Conservation (phyloP, 2,888 invertebrate genomes). For the Helicoverpa assulta region DNA sequence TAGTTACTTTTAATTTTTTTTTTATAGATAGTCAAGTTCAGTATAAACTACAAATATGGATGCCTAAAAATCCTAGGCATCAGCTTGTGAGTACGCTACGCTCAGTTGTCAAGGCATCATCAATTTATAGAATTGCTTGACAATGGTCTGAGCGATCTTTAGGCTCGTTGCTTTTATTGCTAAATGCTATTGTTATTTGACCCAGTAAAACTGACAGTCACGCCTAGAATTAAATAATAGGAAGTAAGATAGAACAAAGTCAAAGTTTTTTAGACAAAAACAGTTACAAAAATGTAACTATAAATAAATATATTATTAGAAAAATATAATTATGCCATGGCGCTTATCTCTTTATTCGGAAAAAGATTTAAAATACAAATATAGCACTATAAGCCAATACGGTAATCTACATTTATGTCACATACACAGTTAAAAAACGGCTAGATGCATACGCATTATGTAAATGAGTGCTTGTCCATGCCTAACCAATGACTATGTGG, state of each 20-base stretch:
- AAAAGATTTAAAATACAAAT: neutral
- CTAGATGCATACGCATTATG: constrained; percentile 54
- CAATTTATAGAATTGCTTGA: constrained; percentile 40
- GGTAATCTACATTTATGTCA: constrained; percentile 22
- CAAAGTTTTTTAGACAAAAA: too few relatives aligned
- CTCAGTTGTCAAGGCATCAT: neutral
- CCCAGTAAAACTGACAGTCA: neutral
- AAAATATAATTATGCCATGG: too few relatives aligned
- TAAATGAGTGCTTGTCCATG: constrained; percentile 29
- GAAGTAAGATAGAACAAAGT: neutral
- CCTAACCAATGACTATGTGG: constrained; percentile 26
- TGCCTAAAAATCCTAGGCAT: neutral
- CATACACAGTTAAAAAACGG: constrained; percentile 17
- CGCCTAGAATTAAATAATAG: neutral
- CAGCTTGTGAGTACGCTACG: neutral
- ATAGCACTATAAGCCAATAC: constrained; percentile 8
- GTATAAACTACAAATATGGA: too few relatives aligned
- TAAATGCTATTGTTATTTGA: constrained; percentile 20
- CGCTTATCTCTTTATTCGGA: too few relatives aligned
- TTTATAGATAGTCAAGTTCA: too few relatives aligned
- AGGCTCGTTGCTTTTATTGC: neutral
- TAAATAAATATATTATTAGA: too few relatives aligned
- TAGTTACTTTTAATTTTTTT: too few relatives aligned
- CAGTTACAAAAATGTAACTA: too few relatives aligned
- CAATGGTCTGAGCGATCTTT: constrained; percentile 25